Evolutionary conservation across 2,888 invertebrate genomes (phyloP), one percentile per base, ranked within the genome.

Genomic region (Brachyopa scutellaris): DNA sequence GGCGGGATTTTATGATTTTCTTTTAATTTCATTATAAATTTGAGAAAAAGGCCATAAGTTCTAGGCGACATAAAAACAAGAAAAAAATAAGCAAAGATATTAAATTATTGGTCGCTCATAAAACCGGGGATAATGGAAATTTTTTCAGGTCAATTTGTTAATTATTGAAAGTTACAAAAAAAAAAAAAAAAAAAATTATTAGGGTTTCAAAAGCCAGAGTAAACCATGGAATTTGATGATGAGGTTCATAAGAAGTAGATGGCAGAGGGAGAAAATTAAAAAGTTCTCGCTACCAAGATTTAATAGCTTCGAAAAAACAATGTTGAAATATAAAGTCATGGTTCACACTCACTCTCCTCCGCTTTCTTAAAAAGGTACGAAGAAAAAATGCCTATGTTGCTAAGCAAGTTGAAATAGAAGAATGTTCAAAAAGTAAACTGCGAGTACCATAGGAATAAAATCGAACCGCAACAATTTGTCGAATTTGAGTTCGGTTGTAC

Each of bases 21-120:
- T 36, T 19, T 38, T 38, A 33, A 49, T 70, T 61, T 67, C 47
- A 53, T 73, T 67, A 73, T 67, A 57, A 78, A 70, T 64, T 78
- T 67, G 19, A 38, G 26, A 47, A 59, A 62, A 62, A 62, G 23
- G 26, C 66, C 59, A 69, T 79, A 47, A 67, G 47, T 67, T 47
- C 38, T 40, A 15, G 47, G 31, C 40, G 67, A 49, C 33, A 55
- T 67, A 47, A 66, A 66, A 26, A 61, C 23, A n/a, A 49, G 19
- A 36, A 26, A 38, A 19, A 21, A 8, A 21, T 31, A 47, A 13
- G 38, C 33, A 53, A 55, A 57, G 33, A 26, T 69, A 45, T 72
- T 33, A 72, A 62, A 72, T 72, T 61, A 62, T 69, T 33, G 57
- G 62, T 29, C 17, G 55, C n/a, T 40, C 67, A 73, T 67, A 51